These are phyloP conservation scores for Helicoverpa assulta DNA, from an alignment of 2,888 invertebrate genomes.

Conservation along the genomic window DNA sequence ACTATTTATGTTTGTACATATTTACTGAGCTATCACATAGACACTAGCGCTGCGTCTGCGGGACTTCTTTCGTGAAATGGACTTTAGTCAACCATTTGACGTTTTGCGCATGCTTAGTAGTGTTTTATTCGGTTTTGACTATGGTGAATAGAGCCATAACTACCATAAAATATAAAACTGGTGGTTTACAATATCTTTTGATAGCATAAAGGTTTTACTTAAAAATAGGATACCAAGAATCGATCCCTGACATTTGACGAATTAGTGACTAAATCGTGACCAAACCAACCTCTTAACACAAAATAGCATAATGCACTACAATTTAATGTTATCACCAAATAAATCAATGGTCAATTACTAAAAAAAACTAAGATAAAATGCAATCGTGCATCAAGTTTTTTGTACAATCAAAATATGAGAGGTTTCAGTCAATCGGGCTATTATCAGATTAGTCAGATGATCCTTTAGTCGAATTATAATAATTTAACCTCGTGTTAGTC, in stretches of 20 bases:
- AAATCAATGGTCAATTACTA: slow-evolving; percentile 34
- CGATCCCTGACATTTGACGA: neutral
- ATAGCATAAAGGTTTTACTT: neutral
- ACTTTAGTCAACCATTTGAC: no score
- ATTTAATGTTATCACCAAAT: slow-evolving; percentile 33
- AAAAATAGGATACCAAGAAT: neutral
- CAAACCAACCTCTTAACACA: neutral
- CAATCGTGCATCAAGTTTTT: slow-evolving; percentile 59
- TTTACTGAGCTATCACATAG: no score
- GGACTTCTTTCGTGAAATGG: no score
- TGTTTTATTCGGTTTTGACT: no score
- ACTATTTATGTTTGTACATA: no score
- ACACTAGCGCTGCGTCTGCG: no score
- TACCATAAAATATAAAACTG: no score
- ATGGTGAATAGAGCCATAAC: no score
- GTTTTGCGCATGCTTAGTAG: no score
- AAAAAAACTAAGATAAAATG: slow-evolving; percentile 47
- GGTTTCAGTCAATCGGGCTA: slow-evolving; percentile 67
- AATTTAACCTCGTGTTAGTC: slow-evolving; percentile 71
- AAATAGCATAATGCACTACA: slow-evolving; percentile 14
- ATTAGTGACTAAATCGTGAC: neutral
- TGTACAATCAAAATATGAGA: slow-evolving; percentile 66
- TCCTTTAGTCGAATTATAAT: slow-evolving; percentile 76
- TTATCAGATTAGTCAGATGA: slow-evolving; percentile 78
- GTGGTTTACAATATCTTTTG: no score